phyloP scores from a whole-genome alignment of 1,140 invertebrate species.

The Paraescarpia echinospica region DNA sequence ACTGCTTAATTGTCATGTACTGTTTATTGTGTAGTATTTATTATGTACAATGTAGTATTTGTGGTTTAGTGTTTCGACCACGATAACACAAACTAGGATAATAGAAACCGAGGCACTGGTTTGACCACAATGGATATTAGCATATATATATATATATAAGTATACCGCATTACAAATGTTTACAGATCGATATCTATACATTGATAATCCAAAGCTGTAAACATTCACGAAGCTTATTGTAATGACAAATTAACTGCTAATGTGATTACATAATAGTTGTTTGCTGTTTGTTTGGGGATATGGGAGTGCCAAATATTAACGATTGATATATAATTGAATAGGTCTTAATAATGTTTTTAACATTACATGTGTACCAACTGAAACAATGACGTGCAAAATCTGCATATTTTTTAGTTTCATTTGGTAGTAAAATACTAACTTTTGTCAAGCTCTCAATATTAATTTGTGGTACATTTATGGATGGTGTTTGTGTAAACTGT shows the following conservation, averaged over 20 bases:
- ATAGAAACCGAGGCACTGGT: background rate
- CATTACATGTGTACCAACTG: too few species aligned
- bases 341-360: too few species aligned
- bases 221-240: background rate
- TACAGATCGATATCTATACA: background rate
- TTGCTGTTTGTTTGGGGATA: too few species aligned
- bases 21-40: background rate
- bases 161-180: background rate
- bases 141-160: background rate
- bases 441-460: too few species aligned
- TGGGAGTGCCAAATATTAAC: too few species aligned
- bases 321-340: too few species aligned
- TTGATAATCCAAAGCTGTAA: background rate
- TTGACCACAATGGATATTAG: background rate
- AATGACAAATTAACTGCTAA: background rate
- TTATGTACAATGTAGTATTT: background rate
- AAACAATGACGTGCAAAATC: too few species aligned
- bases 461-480: too few species aligned
- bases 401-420: too few species aligned
- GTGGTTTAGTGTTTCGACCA: background rate
- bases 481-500: too few species aligned
- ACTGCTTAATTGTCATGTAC: background rate
- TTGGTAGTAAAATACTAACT: too few species aligned
- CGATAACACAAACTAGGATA: background rate
- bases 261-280: too few species aligned